Base-by-base conservation (phyloP, 2,888 invertebrate species). In the Orthosia incerta region DNA sequence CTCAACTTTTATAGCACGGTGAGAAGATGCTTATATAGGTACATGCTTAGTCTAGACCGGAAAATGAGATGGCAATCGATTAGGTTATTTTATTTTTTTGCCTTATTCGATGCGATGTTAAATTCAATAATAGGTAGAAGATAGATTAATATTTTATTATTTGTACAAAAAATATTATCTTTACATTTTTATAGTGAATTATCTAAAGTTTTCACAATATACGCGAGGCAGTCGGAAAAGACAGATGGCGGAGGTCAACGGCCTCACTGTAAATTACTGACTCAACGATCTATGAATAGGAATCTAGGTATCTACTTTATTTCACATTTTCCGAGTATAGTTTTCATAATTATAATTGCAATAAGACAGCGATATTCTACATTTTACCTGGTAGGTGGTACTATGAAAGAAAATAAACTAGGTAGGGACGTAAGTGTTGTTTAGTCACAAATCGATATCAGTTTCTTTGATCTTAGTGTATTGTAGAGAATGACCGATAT, bases 201-300 rank as follows among this genome's bases (percentile, higher is more conserved):
- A 72, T 77, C 63, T 62, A 18, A 71, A 67, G 63, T 76, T 80
- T 73, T 71, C 84, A 76, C 61, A 71, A 53, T 39, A 50, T 83
- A 85, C 85, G 82, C 74, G 70, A 69, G 65, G 69, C 79, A 68
- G 80, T 77, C 76, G 78, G 70, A 84, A 79, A 76, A 86, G 80
- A 83, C 87, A 86, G 88, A 88, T 87, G 88, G 86, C 84, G 76
- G 70, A 85, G 90, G 86, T 89, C 86, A 89, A 85, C 73, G 84
- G 71, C 88, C 89, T 86, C 84, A 78, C 81, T 74, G 86, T 89
- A 87, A 89, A 89, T 87, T 87, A 90, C 85, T 86, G 83, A 89
- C 85, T 84, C 84, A 86, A 82, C 84, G 74, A 74, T 85, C 86
- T 86, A 89, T 86, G 84, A 88, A 84, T 87, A 89, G 83, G 64